phyloP scores from a whole-genome alignment of 2,797 vertebrate species.

The Liasis olivaceus region DNA sequence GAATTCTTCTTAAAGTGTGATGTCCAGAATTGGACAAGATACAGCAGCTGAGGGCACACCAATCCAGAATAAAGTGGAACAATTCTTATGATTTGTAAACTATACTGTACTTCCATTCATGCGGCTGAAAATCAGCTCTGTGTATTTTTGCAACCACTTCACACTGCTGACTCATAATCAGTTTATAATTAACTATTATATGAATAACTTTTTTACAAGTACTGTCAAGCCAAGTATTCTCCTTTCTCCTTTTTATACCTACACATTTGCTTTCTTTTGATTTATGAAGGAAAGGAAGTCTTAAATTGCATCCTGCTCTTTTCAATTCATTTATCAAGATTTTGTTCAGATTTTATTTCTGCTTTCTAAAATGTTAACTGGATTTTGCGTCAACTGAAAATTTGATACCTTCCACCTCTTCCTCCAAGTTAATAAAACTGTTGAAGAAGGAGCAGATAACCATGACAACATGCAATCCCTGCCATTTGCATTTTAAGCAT shows the following conservation, averaged over 20 bases:
- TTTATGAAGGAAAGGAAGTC: neutral
- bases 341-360: neutral
- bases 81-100: neutral
- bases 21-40: neutral
- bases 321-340: neutral
- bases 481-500: neutral
- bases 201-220: neutral
- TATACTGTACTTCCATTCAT: neutral
- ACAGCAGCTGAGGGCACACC: neutral
- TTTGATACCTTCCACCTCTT: neutral
- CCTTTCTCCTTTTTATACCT: neutral
- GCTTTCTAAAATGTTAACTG: neutral
- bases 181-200: neutral
- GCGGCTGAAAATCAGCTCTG: neutral
- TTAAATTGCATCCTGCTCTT: neutral
- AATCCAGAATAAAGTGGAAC: neutral
- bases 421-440: neutral
- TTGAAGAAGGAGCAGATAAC: neutral
- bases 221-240: neutral
- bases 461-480: conserved; percentile 2
- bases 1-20: neutral
- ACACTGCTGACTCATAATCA: neutral
- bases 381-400: neutral
- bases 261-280: neutral
- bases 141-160: neutral